Conservation (phyloP, 1,140 invertebrate species). For the Odontomachus brunneus region DNA sequence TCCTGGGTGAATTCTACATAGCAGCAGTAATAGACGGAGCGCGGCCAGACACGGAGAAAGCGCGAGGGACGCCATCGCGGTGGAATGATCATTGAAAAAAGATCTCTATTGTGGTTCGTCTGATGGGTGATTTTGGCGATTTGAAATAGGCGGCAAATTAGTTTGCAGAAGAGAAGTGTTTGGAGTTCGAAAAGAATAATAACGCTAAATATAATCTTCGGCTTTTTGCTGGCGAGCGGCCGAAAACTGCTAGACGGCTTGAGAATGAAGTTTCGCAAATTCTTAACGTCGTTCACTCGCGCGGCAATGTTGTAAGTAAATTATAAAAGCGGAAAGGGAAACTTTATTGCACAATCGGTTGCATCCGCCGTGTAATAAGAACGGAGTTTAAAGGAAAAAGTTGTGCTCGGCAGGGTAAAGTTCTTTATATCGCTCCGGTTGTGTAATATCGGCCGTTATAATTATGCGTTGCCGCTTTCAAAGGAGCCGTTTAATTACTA, state of each 20-base stretch:
- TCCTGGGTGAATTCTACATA: constrained; percentile 21
- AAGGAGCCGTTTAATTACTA: constrained; percentile 45
- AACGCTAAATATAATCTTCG: too few species aligned
- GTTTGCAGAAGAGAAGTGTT: too few species aligned
- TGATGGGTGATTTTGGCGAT: background rate
- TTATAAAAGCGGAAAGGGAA: constrained; percentile 61
- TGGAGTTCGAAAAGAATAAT: too few species aligned
- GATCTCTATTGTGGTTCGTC: background rate
- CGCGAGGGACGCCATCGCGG: background rate
- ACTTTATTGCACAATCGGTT: constrained; percentile 60
- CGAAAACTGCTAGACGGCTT: background rate
- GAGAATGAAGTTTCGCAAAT: constrained; percentile 30
- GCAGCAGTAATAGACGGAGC: constrained; percentile 31
- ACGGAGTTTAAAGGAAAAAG: constrained; percentile 64
- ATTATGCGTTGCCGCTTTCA: constrained; percentile 52
- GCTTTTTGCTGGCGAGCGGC: background rate
- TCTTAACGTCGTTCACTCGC: constrained; percentile 3
- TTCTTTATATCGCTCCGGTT: constrained; percentile 60
- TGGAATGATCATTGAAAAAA: background rate
- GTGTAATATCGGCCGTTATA: constrained; percentile 64
- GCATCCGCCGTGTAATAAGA: constrained; percentile 55
- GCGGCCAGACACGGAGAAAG: background rate
- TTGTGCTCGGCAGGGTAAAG: constrained; percentile 51
- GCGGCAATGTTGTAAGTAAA: constrained; percentile 40
- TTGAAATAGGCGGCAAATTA: background rate